Evolutionary conservation across 2,797 vertebrate genomes (phyloP).

Genomic region (Taeniopygia guttata): DNA sequence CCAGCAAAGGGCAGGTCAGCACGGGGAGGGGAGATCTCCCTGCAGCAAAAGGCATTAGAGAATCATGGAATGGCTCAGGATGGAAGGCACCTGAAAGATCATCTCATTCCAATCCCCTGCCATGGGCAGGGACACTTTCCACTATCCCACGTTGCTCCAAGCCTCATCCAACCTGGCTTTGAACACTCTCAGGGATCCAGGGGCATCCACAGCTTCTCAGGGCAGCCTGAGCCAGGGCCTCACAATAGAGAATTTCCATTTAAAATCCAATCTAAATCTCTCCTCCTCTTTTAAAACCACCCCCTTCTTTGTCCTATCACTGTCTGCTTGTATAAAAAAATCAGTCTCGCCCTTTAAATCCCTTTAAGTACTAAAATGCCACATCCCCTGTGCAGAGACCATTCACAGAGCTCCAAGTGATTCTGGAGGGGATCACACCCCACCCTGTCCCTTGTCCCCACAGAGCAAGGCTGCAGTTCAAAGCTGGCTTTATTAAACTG

Average conservation of each 20-base stretch:
- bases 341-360: neutral
- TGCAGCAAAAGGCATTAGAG: neutral
- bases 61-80: neutral
- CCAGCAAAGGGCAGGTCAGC: neutral
- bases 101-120: neutral
- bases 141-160: neutral
- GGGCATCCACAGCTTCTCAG: neutral
- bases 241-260: accelerated
- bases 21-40: neutral
- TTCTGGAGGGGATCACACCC: neutral
- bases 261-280: neutral
- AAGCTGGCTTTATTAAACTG: neutral
- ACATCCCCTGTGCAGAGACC: neutral
- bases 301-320: neutral
- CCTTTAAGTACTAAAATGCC: neutral
- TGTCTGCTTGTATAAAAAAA: neutral
- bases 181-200: neutral
- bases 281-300: neutral
- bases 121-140: neutral
- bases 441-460: neutral
- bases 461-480: neutral
- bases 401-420: neutral
- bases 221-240: neutral
- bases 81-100: neutral
- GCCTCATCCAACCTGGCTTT: neutral